Evolutionary conservation across 1,140 invertebrate genomes (phyloP).

Genomic region (Ridgeia piscesae): DNA sequence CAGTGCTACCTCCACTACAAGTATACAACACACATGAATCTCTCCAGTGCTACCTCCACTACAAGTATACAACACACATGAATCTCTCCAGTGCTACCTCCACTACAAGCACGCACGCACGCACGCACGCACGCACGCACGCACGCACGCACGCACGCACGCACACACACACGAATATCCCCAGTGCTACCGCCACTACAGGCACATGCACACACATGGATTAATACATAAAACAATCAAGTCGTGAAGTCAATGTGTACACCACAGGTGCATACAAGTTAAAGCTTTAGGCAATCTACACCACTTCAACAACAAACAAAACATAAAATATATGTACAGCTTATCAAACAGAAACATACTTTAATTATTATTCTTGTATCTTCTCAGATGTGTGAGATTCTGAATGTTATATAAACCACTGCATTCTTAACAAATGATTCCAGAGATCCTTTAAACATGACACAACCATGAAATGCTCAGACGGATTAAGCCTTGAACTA

Average conservation of each 20-base stretch:
- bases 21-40: too few species aligned
- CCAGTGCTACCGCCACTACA: conserved; percentile 67
- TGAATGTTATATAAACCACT: background rate
- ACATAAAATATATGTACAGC: background rate
- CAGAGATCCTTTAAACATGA: background rate
- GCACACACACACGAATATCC: conserved; percentile 74
- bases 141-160: too few species aligned
- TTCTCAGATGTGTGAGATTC: background rate
- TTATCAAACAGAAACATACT: background rate
- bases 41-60: too few species aligned
- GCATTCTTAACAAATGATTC: background rate
- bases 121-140: too few species aligned
- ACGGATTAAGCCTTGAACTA: conserved; percentile 7
- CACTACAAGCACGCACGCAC: too few species aligned
- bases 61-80: too few species aligned
- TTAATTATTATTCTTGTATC: background rate
- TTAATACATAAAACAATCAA: background rate
- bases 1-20: too few species aligned
- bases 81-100: too few species aligned
- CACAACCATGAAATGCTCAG: background rate
- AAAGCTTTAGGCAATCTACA: background rate
- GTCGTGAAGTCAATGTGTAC: too few species aligned
- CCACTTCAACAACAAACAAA: background rate
- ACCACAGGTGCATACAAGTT: too few species aligned
- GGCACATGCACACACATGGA: conserved; percentile 26